phyloP scores from a whole-genome alignment of 2,888 invertebrate genomes.

The Epicampocera succincta region DNA sequence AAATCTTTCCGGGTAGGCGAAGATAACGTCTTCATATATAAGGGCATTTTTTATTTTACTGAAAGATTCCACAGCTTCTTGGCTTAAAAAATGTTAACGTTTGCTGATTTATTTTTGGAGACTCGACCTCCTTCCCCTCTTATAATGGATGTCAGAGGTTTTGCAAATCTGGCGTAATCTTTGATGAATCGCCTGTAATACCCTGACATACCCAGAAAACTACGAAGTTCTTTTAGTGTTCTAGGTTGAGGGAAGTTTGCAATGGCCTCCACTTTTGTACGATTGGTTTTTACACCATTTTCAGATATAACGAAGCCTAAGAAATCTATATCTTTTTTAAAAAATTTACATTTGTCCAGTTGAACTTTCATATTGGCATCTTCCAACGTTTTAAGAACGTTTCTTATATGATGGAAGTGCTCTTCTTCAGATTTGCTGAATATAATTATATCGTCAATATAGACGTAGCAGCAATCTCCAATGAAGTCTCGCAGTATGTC shows the following conservation, averaged over 20 bases:
- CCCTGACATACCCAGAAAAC: slow-evolving; percentile 59
- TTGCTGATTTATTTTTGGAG: not conserved
- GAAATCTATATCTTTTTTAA: slow-evolving; percentile 24
- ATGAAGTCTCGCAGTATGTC: slow-evolving; percentile 39
- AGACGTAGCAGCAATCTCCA: slow-evolving; percentile 36
- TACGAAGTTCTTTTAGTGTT: slow-evolving; percentile 63
- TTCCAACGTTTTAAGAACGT: slow-evolving; percentile 31
- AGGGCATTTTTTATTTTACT: slow-evolving; percentile 12
- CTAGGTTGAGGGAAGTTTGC: slow-evolving; percentile 1
- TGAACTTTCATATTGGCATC: slow-evolving; percentile 25
- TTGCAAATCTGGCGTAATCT: slow-evolving; percentile 37
- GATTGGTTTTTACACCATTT: slow-evolving; percentile 57
- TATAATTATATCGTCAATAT: slow-evolving; percentile 48
- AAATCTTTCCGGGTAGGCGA: slow-evolving; percentile 35
- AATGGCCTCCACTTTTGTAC: slow-evolving; percentile 59
- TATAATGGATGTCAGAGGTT: slow-evolving; percentile 44
- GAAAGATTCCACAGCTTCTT: slow-evolving; percentile 12
- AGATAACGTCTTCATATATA: slow-evolving; percentile 8
- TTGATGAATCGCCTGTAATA: slow-evolving; percentile 20
- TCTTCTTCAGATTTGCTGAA: slow-evolving; percentile 46
- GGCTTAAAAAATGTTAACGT: not conserved
- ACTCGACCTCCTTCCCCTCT: slow-evolving; percentile 12
- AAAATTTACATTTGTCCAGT: slow-evolving; percentile 48
- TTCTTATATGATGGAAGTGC: not conserved
- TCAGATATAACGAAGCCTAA: slow-evolving; percentile 48